Evolutionary conservation across 2,113 vertebrate species (phyloP).

Genomic region (Dipodomys ordii): DNA sequence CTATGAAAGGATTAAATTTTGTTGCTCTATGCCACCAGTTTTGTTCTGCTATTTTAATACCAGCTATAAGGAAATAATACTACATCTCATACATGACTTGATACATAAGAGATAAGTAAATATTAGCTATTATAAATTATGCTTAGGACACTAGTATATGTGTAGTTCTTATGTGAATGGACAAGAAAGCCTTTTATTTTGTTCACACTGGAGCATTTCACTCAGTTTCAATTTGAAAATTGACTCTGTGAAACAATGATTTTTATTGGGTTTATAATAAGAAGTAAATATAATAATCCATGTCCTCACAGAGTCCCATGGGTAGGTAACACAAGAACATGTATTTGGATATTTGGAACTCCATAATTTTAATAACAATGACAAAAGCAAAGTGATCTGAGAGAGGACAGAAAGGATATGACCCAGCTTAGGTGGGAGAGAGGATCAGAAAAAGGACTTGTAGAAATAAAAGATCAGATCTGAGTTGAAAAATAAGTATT

Average conservation of each 20-base stretch:
- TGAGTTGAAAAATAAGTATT: not conserved
- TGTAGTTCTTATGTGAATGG: not conserved
- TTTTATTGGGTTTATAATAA: not conserved
- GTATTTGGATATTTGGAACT: not conserved
- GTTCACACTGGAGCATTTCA: not conserved
- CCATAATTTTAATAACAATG: not conserved
- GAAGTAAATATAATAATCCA: not conserved
- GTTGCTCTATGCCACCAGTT: not conserved
- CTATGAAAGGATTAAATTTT: not conserved
- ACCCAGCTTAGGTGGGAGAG: not conserved
- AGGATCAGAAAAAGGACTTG: not conserved
- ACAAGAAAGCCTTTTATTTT: not conserved
- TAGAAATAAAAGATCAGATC: not conserved
- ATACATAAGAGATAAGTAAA: not conserved
- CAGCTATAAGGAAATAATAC: not conserved
- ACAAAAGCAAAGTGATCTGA: not conserved
- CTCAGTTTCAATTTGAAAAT: not conserved
- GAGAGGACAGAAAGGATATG: not conserved
- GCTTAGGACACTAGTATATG: not conserved
- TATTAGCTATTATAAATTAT: not conserved
- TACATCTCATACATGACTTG: not conserved
- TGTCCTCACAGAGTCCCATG: not conserved
- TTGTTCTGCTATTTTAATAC: not conserved
- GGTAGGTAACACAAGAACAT: not conserved
- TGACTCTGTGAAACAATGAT: not conserved